These are phyloP conservation scores for Lasioglossum vierecki DNA, from an alignment of 2,888 invertebrate genomes.

Conservation along the genomic window DNA sequence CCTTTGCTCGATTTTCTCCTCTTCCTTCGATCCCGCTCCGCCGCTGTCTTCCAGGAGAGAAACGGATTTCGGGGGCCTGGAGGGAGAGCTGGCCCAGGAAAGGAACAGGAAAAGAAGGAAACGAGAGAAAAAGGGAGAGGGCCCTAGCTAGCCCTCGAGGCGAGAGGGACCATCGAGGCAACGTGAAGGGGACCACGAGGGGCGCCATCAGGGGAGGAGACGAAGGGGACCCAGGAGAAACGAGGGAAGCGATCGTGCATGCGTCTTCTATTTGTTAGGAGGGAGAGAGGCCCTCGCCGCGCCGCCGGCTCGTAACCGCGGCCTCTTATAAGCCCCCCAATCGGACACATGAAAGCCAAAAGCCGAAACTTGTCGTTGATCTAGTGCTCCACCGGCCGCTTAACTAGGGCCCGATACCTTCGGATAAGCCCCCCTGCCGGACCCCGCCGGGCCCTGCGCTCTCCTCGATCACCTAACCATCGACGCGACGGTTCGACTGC, in stretches of 20 bases:
- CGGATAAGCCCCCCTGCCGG: constrained; percentile 74
- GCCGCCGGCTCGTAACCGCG: constrained; percentile 71
- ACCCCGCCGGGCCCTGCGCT: not conserved
- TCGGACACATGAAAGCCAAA: constrained; percentile 81
- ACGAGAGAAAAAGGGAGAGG: constrained; percentile 39
- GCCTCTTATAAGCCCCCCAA: constrained; percentile 74
- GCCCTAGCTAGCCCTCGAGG: constrained; percentile 17
- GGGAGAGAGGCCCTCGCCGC: constrained; percentile 47
- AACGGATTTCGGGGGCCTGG: constrained; percentile 52
- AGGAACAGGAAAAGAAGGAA: constrained; percentile 42
- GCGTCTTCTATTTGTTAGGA: constrained; percentile 79
- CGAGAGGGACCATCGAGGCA: constrained; percentile 15
- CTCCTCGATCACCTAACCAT: constrained; percentile 44
- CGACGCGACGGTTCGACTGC: constrained; percentile 71
- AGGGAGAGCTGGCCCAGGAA: constrained; percentile 9
- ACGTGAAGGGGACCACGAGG: not conserved
- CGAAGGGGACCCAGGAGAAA: constrained; percentile 49
- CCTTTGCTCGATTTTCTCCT: constrained; percentile 77
- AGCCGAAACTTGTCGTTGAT: constrained; percentile 82
- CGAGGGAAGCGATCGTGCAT: constrained; percentile 58
- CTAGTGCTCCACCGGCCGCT: constrained; percentile 80
- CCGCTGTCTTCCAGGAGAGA: constrained; percentile 33
- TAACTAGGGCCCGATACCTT: constrained; percentile 81
- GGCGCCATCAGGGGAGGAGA: not conserved
- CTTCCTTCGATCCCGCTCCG: constrained; percentile 55